phyloP scores from a whole-genome alignment of 2,888 invertebrate species.

The Perdita meconis region DNA sequence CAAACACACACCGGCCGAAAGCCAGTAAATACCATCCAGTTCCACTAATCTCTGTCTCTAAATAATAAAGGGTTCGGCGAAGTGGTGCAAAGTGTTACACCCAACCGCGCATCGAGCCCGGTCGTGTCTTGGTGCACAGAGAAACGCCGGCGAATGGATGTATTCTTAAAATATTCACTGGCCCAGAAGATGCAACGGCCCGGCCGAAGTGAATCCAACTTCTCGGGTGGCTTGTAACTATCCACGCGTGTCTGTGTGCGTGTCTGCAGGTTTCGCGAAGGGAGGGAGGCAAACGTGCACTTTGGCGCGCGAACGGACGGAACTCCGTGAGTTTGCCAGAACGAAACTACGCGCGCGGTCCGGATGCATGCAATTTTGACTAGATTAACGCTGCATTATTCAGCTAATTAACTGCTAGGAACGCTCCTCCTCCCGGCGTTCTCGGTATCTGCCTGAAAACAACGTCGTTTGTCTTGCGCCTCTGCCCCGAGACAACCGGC shows the following conservation, averaged over 20 bases:
- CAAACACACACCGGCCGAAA: conserved; percentile 3
- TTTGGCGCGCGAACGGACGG: conserved; percentile 61
- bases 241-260: conserved; percentile 18
- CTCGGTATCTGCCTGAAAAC: conserved; percentile 71
- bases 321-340: conserved; percentile 69
- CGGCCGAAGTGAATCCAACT: conserved; percentile 57
- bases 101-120: conserved; percentile 18
- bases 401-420: conserved; percentile 81
- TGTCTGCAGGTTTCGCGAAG: conserved; percentile 5
- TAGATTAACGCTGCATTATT: conserved; percentile 83
- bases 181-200: conserved; percentile 70
- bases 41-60: conserved; percentile 24
- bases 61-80: conserved; percentile 38
- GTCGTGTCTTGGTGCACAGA: conserved; percentile 25
- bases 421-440: conserved; percentile 72
- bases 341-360: conserved; percentile 76
- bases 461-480: conserved; percentile 73
- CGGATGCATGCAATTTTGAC: conserved; percentile 81
- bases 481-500: conserved; percentile 59
- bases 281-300: no score
- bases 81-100: conserved; percentile 32
- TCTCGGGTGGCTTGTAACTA: conserved; percentile 28
- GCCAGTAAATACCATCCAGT: conserved; percentile 15
- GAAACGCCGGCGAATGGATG: conserved; percentile 51
- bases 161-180: conserved; percentile 74